Evolutionary conservation across 2,888 invertebrate genomes (phyloP), one percentile per base, ranked within the genome.

Genomic region (Drosophila emarginata): DNA sequence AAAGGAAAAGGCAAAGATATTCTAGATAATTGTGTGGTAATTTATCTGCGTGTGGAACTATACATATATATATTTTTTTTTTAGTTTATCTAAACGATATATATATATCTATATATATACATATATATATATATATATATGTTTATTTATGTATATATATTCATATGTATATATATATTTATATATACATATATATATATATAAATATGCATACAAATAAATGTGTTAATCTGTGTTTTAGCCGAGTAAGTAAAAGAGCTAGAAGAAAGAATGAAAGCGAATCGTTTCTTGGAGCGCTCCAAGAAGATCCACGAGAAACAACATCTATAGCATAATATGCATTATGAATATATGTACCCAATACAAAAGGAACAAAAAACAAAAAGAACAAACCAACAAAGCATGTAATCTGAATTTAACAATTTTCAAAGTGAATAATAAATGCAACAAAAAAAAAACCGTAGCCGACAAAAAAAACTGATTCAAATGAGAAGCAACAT

Each of bases 181-280:
- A 59, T 50, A 54, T 58, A 58, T 26, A 60, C 64, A 65, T 39
- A 23, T 72, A 72, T 59, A 63, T 65, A 72, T 72, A 64, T 75
- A 69, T 63, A 77, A 45, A 45, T 45, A 65, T 76, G 73, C 66
- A 61, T 73, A 75, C 64, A 77, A 86, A 79, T 82, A 77, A 78
- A 78, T 72, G 81, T 88, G 87, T 85, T 88, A 88, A 82, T 88
- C 87, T 83, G 88, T 88, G 86, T 87, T 84, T 87, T 87, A 84
- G 84, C 67, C 74, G 87, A 85, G 87, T 87, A 84, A 84, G 84
- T 75, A 50, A 65, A 60, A 73, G 67, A 65, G 57, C 73, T 26
- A 59, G 57, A 36, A 18, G 7, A 21, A 28, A 6, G 56, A 18
- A 50, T 32, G 21, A 32, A 50, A 50, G 12, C 59, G n/a, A 26